These are phyloP conservation scores for Sebastes hopkinsi DNA, from an alignment of 2,797 vertebrate species.

Conservation along the genomic window DNA sequence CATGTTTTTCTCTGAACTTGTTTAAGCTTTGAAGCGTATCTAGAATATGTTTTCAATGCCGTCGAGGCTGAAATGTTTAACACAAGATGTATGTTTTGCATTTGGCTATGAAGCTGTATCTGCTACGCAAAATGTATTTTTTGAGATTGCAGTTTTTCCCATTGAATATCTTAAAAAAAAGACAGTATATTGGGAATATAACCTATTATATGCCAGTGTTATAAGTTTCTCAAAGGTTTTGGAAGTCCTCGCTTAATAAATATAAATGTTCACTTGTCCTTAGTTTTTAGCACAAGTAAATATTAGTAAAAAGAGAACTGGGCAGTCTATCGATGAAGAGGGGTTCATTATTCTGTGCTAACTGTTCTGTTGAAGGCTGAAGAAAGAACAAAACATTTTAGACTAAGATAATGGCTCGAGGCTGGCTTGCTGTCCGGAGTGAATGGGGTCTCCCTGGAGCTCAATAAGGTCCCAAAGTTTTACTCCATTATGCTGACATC, in stretches of 20 bases:
- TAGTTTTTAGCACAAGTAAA: slow-evolving; percentile 19
- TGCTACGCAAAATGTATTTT: not conserved
- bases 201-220: not conserved
- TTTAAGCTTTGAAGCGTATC: not conserved
- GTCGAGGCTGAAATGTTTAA: not conserved
- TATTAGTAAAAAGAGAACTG: slow-evolving; percentile 33
- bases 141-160: not conserved
- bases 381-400: slow-evolving; percentile 73
- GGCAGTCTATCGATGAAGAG: slow-evolving; percentile 62
- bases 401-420: slow-evolving; percentile 69
- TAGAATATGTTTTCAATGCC: not conserved
- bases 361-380: slow-evolving; percentile 41
- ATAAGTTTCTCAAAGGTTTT: not conserved
- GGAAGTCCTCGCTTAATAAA: not conserved
- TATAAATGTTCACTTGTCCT: not conserved
- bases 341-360: slow-evolving; percentile 76
- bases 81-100: not conserved
- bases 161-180: not conserved
- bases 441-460: slow-evolving; percentile 91
- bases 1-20: not conserved
- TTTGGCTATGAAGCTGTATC: not conserved
- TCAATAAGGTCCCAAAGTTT: slow-evolving; percentile 91
- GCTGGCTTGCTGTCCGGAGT: slow-evolving; percentile 52
- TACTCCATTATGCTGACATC: slow-evolving; percentile 97
- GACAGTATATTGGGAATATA: not conserved